Percentiles rank a stretch among this genome's conserved stretches.
These are phyloP conservation scores for Hiodon alosoides DNA, from an alignment of 2,113 vertebrate genomes.

Conservation along the genomic window DNA sequence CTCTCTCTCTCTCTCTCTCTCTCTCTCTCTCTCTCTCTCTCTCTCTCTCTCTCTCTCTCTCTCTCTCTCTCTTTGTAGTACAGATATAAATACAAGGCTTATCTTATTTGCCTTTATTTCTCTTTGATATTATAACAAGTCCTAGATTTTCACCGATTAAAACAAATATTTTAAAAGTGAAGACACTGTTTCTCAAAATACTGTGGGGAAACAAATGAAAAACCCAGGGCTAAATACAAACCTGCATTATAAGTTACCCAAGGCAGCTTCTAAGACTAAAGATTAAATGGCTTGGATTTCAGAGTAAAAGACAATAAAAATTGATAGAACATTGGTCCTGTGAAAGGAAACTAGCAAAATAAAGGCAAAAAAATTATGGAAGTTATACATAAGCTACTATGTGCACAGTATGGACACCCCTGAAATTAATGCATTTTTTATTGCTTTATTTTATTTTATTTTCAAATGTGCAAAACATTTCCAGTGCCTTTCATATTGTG, in stretches of 20 bases:
- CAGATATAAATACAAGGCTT: background rate
- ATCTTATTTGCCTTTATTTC: background rate
- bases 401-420: too few relatives aligned
- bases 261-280: background rate
- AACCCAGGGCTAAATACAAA: background rate
- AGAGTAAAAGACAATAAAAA: too few relatives aligned
- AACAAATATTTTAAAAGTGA: conserved; percentile 12
- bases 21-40: background rate
- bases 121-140: conserved; percentile 56
- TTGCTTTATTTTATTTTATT: too few relatives aligned
- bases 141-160: conserved; percentile 35
- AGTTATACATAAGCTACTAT: too few relatives aligned
- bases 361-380: too few relatives aligned
- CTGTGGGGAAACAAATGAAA: conserved; percentile 22
- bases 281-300: background rate
- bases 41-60: too few relatives aligned
- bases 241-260: background rate
- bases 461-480: too few relatives aligned
- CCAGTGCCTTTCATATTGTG: too few relatives aligned
- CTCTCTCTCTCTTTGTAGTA: background rate
- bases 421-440: too few relatives aligned
- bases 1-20: conserved; percentile 3
- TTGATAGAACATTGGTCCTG: too few relatives aligned
- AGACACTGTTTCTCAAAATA: conserved; percentile 25
- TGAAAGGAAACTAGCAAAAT: too few relatives aligned